phyloP scores from a whole-genome alignment of 2,113 vertebrate genomes.

The Zootoca vivipara region DNA sequence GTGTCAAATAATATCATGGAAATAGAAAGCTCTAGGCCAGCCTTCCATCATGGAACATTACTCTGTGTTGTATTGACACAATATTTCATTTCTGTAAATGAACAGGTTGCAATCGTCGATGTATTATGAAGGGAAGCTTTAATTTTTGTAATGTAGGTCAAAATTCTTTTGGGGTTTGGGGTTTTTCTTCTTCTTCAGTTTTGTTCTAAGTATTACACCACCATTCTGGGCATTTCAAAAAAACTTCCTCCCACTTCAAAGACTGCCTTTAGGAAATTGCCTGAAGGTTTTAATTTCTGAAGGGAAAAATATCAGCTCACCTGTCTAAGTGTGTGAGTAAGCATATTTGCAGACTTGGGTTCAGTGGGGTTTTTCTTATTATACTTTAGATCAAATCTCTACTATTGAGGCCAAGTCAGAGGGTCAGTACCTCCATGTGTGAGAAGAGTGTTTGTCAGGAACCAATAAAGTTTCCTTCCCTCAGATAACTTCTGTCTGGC shows the following conservation, averaged over 20 bases:
- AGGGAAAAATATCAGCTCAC: neutral
- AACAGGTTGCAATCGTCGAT: conserved; percentile 24
- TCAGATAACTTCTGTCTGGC: neutral
- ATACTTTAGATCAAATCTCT: neutral
- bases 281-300: neutral
- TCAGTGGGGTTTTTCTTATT: neutral
- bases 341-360: neutral
- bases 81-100: conserved; percentile 38
- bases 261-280: conserved; percentile 6
- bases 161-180: conserved; percentile 14
- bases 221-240: neutral
- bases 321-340: neutral
- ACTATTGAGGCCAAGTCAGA: neutral
- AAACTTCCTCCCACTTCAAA: conserved; percentile 7
- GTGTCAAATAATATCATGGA: neutral
- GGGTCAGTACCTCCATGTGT: neutral
- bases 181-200: neutral
- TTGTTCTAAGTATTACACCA: neutral
- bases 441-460: neutral
- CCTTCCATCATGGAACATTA: neutral
- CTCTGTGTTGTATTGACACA: neutral
- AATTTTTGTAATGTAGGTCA: conserved; percentile 12
- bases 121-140: conserved; percentile 7
- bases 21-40: neutral
- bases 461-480: neutral